These are phyloP conservation scores for Arvicola amphibius DNA, from an alignment of 2,797 vertebrate species.

Conservation along the genomic window DNA sequence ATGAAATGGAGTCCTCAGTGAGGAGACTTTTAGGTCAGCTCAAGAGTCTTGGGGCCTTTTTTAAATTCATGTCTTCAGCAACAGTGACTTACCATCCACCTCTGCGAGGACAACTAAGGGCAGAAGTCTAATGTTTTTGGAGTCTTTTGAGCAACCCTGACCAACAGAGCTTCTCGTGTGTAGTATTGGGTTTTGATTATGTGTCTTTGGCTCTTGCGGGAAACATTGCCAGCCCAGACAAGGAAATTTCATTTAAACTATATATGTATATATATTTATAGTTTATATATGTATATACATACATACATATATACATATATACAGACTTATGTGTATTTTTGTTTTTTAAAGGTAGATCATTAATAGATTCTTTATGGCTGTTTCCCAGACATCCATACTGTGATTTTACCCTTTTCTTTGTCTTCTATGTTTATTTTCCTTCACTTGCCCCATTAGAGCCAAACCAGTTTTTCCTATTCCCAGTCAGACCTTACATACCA, in stretches of 20 bases:
- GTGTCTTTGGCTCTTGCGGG: background rate
- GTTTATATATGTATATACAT: no score
- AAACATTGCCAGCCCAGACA: background rate
- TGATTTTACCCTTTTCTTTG: background rate
- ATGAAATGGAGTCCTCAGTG: background rate
- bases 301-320: no score
- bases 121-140: background rate
- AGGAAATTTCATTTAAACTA: background rate
- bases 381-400: background rate
- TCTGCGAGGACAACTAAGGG: background rate
- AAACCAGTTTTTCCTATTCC: background rate
- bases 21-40: background rate
- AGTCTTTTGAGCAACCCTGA: background rate
- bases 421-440: background rate
- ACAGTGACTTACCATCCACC: background rate
- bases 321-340: background rate
- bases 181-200: background rate
- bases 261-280: background rate
- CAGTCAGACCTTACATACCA: background rate
- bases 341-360: background rate
- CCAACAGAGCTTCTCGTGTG: background rate
- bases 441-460: background rate
- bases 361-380: background rate
- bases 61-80: background rate
- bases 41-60: background rate